A percentile compares a stretch with the other conserved stretches of the same genome.
Conservation (phyloP, 1,140 invertebrate genomes). For the Kradibia gibbosae region DNA sequence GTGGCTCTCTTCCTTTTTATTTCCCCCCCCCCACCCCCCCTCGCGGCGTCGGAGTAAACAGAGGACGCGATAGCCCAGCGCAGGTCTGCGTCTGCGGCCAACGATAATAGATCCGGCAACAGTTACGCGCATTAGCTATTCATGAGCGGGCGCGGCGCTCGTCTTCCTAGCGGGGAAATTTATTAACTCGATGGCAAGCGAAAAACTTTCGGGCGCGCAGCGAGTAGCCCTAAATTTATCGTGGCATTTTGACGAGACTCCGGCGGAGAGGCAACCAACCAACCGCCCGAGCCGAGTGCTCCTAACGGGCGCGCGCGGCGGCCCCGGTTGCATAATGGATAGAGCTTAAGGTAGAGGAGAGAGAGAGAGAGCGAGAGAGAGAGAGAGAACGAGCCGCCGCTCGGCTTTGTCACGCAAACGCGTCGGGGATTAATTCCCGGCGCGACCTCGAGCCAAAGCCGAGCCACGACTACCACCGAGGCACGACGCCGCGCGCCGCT, state of each 20-base stretch:
- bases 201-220: background rate
- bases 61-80: background rate
- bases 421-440: slow-evolving; percentile 28
- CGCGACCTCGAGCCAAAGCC: too few relatives aligned
- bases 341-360: background rate
- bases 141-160: background rate
- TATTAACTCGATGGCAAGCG: background rate
- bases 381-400: background rate
- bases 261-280: too few relatives aligned
- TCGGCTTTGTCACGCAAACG: background rate
- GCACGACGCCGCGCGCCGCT: too few relatives aligned
- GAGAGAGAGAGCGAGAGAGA: slow-evolving; percentile 37
- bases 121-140: background rate
- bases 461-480: too few relatives aligned
- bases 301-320: background rate
- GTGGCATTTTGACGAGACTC: slow-evolving; percentile 38
- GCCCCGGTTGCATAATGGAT: background rate
- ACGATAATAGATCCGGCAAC: background rate
- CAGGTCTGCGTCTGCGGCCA: too few relatives aligned
- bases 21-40: too few relatives aligned
- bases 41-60: background rate
- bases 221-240: slow-evolving; percentile 20
- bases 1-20: too few relatives aligned
- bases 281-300: background rate
- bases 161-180: background rate